Evolutionary conservation across 2,888 invertebrate species (phyloP).

Genomic region (Trilocha varians): DNA sequence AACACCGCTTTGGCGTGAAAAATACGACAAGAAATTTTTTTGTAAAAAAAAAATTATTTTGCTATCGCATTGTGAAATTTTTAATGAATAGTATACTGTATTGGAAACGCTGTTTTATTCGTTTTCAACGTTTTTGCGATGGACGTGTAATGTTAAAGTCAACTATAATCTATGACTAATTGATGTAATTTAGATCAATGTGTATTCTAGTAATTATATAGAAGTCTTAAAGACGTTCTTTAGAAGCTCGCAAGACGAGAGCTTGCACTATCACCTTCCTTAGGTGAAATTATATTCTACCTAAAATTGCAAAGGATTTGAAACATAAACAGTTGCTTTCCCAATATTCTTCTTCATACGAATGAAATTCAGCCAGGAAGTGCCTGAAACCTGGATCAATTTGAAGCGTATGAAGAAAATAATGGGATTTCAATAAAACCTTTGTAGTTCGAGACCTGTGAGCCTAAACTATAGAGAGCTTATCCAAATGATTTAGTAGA

Average conservation of each 20-base stretch:
- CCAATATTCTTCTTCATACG: background rate
- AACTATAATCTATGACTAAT: slow-evolving; percentile 23
- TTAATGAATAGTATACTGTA: slow-evolving; percentile 41
- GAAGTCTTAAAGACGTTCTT: slow-evolving; percentile 53
- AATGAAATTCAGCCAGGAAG: slow-evolving; percentile 13
- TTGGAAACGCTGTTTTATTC: slow-evolving; percentile 38
- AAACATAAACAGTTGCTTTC: too few species aligned
- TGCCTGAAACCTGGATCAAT: slow-evolving; percentile 35
- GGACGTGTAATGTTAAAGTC: slow-evolving; percentile 44
- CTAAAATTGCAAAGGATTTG: slow-evolving; percentile 41
- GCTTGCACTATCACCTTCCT: slow-evolving; percentile 24
- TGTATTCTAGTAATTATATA: slow-evolving; percentile 33
- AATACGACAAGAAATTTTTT: slow-evolving; percentile 10
- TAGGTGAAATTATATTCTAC: slow-evolving; percentile 7
- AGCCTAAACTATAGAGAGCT: slow-evolving; percentile 72
- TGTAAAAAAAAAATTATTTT: slow-evolving; percentile 49
- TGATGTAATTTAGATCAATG: slow-evolving; percentile 43
- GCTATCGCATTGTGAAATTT: slow-evolving; percentile 47
- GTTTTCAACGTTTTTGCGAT: slow-evolving; percentile 35
- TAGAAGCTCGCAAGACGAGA: slow-evolving; percentile 39
- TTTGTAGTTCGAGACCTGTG: slow-evolving; percentile 53
- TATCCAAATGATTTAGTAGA: slow-evolving; percentile 60
- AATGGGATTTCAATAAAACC: slow-evolving; percentile 20
- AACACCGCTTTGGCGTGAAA: slow-evolving; percentile 56
- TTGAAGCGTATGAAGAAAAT: slow-evolving; percentile 3